A percentile compares a stretch with the other conserved stretches of the same genome.
These are phyloP conservation scores for Scomber scombrus DNA, from an alignment of 2,113 vertebrate genomes.

Conservation along the genomic window DNA sequence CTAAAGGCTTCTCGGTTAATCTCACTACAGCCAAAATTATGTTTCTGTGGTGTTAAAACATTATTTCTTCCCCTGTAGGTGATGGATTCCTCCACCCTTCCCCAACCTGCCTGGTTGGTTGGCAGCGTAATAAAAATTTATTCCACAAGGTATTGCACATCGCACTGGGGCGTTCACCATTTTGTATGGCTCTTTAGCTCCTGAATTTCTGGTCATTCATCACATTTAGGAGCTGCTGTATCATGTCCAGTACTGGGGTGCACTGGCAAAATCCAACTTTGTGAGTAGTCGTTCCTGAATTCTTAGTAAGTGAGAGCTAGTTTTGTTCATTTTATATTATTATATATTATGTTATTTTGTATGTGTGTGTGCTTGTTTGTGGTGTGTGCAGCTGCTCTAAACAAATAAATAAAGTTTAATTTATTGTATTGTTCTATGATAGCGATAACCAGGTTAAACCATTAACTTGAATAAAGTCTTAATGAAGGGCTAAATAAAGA, in stretches of 20 bases:
- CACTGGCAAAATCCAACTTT: too few species aligned
- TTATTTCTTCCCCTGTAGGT: background rate
- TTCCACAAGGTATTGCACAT: background rate
- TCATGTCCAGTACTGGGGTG: background rate
- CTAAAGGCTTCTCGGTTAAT: background rate
- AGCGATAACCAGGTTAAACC: too few species aligned
- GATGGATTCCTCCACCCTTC: slow-evolving; percentile 3
- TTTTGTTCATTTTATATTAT: too few species aligned
- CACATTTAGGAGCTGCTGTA: slow-evolving; percentile 11
- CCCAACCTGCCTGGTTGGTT: background rate
- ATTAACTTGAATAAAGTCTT: too few species aligned
- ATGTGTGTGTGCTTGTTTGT: too few species aligned
- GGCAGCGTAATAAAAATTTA: background rate
- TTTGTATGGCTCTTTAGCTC: slow-evolving; percentile 18
- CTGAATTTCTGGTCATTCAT: slow-evolving; percentile 2
- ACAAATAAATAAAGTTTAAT: too few species aligned
- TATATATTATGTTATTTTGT: too few species aligned
- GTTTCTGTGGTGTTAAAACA: background rate
- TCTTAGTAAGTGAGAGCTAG: too few species aligned
- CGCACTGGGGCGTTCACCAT: background rate
- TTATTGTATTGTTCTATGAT: too few species aligned
- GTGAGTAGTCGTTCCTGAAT: too few species aligned
- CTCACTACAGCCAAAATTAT: background rate
- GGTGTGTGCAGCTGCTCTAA: too few species aligned
- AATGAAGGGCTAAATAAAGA: too few species aligned